These are phyloP conservation scores for Operophtera brumata DNA, from an alignment of 2,888 invertebrate genomes.

Conservation along the genomic window DNA sequence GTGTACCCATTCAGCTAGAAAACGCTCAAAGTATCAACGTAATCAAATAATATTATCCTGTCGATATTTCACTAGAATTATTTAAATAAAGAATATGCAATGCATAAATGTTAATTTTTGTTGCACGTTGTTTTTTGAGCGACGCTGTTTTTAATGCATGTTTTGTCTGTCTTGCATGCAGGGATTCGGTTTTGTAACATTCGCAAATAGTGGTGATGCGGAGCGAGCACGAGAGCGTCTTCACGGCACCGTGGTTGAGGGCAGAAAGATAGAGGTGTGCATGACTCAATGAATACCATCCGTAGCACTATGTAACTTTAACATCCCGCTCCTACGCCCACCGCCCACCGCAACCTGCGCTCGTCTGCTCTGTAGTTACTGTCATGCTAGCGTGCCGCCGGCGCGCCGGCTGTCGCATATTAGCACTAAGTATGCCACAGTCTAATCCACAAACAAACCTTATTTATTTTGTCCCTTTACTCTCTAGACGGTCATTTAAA, in stretches of 20 bases:
- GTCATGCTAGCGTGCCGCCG: conserved; percentile 70
- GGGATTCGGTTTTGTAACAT: conserved; percentile 99
- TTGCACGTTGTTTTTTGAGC: conserved; percentile 90
- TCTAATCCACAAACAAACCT: conserved; percentile 78
- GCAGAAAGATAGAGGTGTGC: conserved; percentile 99
- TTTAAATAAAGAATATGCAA: conserved; percentile 79
- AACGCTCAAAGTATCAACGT: conserved; percentile 81
- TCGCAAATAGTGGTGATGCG: conserved; percentile 99
- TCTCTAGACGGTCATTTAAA: conserved; percentile 86
- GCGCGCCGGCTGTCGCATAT: conserved; percentile 38
- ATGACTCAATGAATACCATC: conserved; percentile 87
- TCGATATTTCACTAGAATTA: conserved; percentile 76
- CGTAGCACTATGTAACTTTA: conserved; percentile 84
- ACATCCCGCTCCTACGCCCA: conserved; percentile 82
- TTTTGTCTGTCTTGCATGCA: conserved; percentile 98
- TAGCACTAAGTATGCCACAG: conserved; percentile 73
- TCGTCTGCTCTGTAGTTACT: conserved; percentile 80
- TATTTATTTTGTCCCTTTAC: conserved; percentile 82
- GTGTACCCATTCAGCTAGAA: conserved; percentile 79
- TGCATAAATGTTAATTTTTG: conserved; percentile 85
- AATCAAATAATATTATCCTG: conserved; percentile 69
- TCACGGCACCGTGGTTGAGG: conserved; percentile 99
- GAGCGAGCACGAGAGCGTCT: conserved; percentile 99
- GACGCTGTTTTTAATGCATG: conserved; percentile 94
- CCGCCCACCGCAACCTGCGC: conserved; percentile 77